These are phyloP conservation scores for Stegodyphus dumicola DNA, from an alignment of 1,140 invertebrate genomes.

Conservation along the genomic window DNA sequence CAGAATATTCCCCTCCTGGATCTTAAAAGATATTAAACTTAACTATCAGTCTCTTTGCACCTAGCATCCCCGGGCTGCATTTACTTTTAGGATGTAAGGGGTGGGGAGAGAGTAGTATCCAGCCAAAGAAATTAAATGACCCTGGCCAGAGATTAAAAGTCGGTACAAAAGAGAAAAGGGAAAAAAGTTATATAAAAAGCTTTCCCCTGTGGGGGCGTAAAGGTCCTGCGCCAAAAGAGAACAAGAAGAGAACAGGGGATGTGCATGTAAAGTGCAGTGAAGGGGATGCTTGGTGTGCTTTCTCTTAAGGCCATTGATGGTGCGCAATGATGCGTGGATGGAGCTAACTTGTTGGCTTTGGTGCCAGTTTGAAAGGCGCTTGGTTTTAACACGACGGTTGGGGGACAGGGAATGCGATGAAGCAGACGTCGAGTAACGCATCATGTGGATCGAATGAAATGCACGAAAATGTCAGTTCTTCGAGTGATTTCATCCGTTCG, in stretches of 20 bases:
- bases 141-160: not conserved
- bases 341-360: constrained; percentile 1
- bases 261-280: not conserved
- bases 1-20: not conserved
- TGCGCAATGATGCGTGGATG: not conserved
- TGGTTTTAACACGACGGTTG: not conserved
- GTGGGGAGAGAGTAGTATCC: not conserved
- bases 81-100: not conserved
- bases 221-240: not conserved
- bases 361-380: not conserved
- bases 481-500: not conserved
- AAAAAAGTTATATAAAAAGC: not conserved
- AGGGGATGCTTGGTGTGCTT: not conserved
- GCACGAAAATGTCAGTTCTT: no score
- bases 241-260: not conserved
- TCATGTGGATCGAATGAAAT: no score
- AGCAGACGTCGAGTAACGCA: no score
- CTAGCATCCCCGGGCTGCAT: not conserved
- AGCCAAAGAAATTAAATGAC: not conserved
- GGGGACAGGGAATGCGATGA: no score
- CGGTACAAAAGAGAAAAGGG: not conserved
- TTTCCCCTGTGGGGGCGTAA: not conserved
- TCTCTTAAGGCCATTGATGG: not conserved
- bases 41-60: not conserved
- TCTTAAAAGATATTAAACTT: not conserved